phyloP scores from a whole-genome alignment of 2,888 invertebrate genomes.

The Volucella bombylans region DNA sequence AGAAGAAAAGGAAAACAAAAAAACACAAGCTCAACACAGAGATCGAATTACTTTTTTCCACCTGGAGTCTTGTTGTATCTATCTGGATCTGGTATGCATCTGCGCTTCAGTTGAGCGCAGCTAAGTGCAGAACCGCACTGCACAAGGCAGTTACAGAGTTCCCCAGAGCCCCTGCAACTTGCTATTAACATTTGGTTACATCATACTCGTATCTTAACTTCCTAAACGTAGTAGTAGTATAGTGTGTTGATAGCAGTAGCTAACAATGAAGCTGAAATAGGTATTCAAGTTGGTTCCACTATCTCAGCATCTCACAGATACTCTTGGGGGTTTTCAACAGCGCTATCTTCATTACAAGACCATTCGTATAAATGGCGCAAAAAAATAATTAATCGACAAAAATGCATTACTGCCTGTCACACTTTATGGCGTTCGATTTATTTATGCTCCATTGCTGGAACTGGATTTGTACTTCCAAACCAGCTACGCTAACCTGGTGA shows the following conservation, averaged over 20 bases:
- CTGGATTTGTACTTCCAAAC: neutral
- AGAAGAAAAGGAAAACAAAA: conserved; percentile 1
- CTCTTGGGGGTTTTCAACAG: conserved; percentile 47
- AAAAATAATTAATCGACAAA: conserved; percentile 68
- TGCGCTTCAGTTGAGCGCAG: conserved; percentile 65
- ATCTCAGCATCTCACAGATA: conserved; percentile 34
- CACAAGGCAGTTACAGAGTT: conserved; percentile 42
- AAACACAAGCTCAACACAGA: conserved; percentile 14
- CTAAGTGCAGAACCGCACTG: conserved; percentile 45
- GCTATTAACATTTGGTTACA: conserved; percentile 56
- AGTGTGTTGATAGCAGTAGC: neutral
- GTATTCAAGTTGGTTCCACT: conserved; percentile 1
- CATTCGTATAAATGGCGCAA: conserved; percentile 45
- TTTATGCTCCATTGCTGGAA: conserved; percentile 62
- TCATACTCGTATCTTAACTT: conserved; percentile 56
- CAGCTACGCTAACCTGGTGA: neutral
- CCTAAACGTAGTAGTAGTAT: conserved; percentile 45
- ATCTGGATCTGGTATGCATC: conserved; percentile 46
- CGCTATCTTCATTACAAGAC: conserved; percentile 62
- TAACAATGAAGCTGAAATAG: conserved; percentile 6
- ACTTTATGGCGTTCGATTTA: conserved; percentile 69
- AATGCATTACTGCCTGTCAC: conserved; percentile 67
- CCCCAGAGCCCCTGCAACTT: conserved; percentile 30
- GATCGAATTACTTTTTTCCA: conserved; percentile 64
- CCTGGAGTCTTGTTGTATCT: conserved; percentile 37